Percentiles rank a stretch among this genome's conserved stretches.
These are phyloP conservation scores for Ditylenchus weischeri DNA, from an alignment of 2,888 invertebrate genomes.

Conservation along the genomic window DNA sequence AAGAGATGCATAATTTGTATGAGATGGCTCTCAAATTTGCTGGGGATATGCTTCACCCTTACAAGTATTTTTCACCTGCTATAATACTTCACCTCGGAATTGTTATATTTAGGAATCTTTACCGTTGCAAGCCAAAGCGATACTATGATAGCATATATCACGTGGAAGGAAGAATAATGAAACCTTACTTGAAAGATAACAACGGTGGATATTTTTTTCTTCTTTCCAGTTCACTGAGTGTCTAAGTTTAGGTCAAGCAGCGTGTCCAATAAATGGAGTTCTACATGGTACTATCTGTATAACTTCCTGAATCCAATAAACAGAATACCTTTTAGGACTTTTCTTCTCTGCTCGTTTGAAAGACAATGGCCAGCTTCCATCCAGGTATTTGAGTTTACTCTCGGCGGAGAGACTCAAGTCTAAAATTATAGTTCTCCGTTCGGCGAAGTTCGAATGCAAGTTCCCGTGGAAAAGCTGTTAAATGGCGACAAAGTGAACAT, in stretches of 20 bases:
- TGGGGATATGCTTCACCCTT: not conserved
- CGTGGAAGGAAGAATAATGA: not conserved
- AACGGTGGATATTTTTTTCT: not conserved
- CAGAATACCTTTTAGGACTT: not conserved
- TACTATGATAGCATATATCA: conserved; percentile 1
- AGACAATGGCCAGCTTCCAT: conserved; percentile 1
- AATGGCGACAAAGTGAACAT: not conserved
- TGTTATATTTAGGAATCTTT: not conserved
- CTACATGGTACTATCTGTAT: not conserved
- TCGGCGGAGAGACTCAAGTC: not conserved
- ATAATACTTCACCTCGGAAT: not conserved
- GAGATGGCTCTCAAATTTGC: not conserved
- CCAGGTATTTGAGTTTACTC: too few species aligned
- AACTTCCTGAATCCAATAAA: not conserved
- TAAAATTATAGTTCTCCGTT: not conserved
- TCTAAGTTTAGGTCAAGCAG: not conserved
- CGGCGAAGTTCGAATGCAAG: conserved; percentile 2
- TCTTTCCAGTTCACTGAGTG: too few species aligned
- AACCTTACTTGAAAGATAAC: not conserved
- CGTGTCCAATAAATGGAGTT: conserved; percentile 1
- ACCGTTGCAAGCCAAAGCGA: conserved; percentile 1
- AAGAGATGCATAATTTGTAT: not conserved
- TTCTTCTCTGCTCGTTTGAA: conserved; percentile 8
- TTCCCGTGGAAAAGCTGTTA: not conserved
- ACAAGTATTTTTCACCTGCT: not conserved